Evolutionary conservation across 2,113 vertebrate species (phyloP), one percentile per base, ranked within the genome.

Genomic region (Panurus biarmicus): DNA sequence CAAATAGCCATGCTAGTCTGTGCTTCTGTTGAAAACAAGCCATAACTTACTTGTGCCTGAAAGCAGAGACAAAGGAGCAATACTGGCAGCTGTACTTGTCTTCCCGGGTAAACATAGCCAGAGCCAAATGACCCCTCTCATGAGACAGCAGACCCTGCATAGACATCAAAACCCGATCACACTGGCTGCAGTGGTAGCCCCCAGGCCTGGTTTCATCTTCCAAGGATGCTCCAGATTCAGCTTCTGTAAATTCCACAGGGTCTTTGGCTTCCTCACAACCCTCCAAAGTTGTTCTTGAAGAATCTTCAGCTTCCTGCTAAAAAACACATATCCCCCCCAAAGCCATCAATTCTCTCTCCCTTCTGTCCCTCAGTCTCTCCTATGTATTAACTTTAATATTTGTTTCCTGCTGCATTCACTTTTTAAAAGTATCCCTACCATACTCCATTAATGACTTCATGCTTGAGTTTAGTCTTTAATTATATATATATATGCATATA

Each of bases 41-140:
- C 4, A 93, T 33, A 89, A 98, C 99, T 98, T 98, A 99, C 99
- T 99, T 99, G 98, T 99, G 99, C 95, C 99, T 99, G 98, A 99
- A 99, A 56, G 99, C 98, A 58, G 99, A 99, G 94, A 98, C 98
- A 94, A 99, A 99, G 97, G 99, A 98, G 97, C 99, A 99, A 93
- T 99, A 99, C 98, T 99, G 99, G 98, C 99, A 99, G 98, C 98
- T 99, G 98, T 99, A 99, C 97, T 99, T 99, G 98, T 99, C 98
- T 94, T 99, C 98, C 36, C 98, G 98, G 97, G 97, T 97, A 94
- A 99, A 98, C 97, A 99, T 97, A 8, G 99, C 98, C 95, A 99
- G 97, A 96, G 99, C 99, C 47, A 99, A 98, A 94, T 99, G 99
- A 97, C 99, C 99, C 97, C 99, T 99, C 98, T 99, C 99, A 1